phyloP scores from a whole-genome alignment of 2,888 invertebrate species.

The Danaus chrysippus region DNA sequence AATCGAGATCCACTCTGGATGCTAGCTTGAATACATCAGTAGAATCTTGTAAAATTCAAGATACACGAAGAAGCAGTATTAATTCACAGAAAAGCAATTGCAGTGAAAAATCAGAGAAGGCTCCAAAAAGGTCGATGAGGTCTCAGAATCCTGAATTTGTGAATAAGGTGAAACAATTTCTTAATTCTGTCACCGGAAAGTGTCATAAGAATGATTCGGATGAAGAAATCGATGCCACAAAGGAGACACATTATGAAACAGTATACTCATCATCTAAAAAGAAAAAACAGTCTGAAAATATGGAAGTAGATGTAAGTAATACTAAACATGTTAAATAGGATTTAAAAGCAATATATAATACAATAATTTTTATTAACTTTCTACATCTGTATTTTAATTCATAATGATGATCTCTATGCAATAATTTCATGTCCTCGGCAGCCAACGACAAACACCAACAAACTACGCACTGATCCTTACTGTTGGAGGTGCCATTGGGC shows the following conservation, averaged over 20 bases:
- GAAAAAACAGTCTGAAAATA: slow-evolving; percentile 36
- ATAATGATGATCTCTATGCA: too few relatives aligned
- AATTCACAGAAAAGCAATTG: slow-evolving; percentile 59
- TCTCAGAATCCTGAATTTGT: slow-evolving; percentile 82
- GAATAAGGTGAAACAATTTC: slow-evolving; percentile 79
- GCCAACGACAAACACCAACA: slow-evolving; percentile 43
- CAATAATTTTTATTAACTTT: too few relatives aligned
- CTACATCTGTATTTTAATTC: too few relatives aligned
- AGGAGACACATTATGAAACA: slow-evolving; percentile 40
- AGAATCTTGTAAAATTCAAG: slow-evolving; percentile 54
- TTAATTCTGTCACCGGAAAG: slow-evolving; percentile 74
- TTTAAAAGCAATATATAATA: too few relatives aligned
- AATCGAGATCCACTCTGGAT: slow-evolving; percentile 67
- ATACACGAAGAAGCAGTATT: slow-evolving; percentile 53
- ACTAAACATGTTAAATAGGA: background rate
- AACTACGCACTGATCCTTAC: slow-evolving; percentile 82
- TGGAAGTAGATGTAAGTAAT: slow-evolving; percentile 32
- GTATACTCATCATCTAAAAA: slow-evolving; percentile 37
- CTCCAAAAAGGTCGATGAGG: slow-evolving; percentile 75
- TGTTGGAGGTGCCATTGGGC: slow-evolving; percentile 96
- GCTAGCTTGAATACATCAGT: slow-evolving; percentile 63
- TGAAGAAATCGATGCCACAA: slow-evolving; percentile 52
- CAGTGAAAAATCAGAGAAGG: slow-evolving; percentile 62
- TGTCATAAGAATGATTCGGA: slow-evolving; percentile 45
- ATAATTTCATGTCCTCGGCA: slow-evolving; percentile 22